Percentiles rank a stretch among this genome's conserved stretches.
phyloP scores from a whole-genome alignment of 2,888 invertebrate species.

The Anthoptus insignis region DNA sequence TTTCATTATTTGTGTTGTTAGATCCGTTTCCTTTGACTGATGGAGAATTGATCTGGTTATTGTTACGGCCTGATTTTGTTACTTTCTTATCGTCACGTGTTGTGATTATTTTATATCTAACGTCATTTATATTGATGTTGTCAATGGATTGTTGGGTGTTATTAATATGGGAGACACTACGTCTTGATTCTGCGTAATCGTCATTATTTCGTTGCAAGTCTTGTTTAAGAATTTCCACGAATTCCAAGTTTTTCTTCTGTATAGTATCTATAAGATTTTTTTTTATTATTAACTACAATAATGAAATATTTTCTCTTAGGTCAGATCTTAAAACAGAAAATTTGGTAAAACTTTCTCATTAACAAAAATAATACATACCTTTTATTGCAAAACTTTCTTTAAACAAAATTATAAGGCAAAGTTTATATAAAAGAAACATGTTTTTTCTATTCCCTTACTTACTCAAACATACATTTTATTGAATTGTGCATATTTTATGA shows the following conservation, averaged over 20 bases:
- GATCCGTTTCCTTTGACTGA: neutral
- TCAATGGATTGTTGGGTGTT: neutral
- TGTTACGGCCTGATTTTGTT: neutral
- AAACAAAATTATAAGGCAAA: constrained; percentile 11
- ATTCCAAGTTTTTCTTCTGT: constrained; percentile 35
- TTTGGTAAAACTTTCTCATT: too few species aligned
- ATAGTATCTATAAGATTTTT: too few species aligned
- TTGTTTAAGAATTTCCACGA: constrained; percentile 56
- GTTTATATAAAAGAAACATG: neutral
- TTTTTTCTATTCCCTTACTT: neutral
- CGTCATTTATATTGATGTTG: neutral
- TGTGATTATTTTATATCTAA: neutral
- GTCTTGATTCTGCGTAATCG: constrained; percentile 55
- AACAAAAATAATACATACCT: neutral
- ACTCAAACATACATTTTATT: neutral
- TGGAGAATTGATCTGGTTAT: neutral
- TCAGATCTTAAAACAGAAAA: too few species aligned
- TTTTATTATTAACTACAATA: too few species aligned
- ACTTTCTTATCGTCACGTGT: neutral
- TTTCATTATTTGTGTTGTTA: neutral
- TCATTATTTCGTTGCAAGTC: constrained; percentile 63
- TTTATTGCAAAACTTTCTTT: neutral
- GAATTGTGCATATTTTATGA: constrained; percentile 17
- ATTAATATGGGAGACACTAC: neutral
- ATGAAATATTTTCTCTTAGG: too few species aligned